A percentile compares a stretch with the other conserved stretches of the same genome.
phyloP scores from a whole-genome alignment of 2,113 vertebrate species.

The Tachysurus fulvidraco region DNA sequence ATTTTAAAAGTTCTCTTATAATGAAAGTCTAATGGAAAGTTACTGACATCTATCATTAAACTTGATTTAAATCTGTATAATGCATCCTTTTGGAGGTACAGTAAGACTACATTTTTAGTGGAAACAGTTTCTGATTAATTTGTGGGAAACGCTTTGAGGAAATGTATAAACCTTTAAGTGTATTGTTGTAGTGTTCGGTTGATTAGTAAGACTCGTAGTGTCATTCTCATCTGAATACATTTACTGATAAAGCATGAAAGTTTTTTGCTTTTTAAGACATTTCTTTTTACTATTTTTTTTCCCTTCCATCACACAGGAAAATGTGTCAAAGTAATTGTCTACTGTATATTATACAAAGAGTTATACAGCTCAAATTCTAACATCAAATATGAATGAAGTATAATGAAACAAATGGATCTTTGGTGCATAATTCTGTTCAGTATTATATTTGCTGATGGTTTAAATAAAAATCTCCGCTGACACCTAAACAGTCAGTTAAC shows the following conservation, averaged over 20 bases:
- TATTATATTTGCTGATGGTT: background rate
- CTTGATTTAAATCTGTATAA: background rate
- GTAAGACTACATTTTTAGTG: background rate
- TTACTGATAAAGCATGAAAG: background rate
- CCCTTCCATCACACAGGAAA: background rate
- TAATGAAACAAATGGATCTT: background rate
- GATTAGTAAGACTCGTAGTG: background rate
- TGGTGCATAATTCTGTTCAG: background rate
- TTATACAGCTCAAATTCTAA: background rate
- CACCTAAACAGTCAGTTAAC: background rate
- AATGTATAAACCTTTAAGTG: background rate
- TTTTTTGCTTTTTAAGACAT: background rate
- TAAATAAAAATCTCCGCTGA: background rate
- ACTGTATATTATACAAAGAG: background rate
- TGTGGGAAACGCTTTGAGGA: too few species aligned
- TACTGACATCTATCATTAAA: background rate
- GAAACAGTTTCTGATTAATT: background rate
- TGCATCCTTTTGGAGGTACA: background rate
- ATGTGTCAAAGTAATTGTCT: background rate
- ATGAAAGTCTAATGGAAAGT: background rate
- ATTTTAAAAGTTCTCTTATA: background rate
- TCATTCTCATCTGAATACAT: background rate
- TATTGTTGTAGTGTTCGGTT: background rate
- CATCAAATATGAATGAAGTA: background rate
- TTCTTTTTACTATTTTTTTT: background rate